phyloP scores from a whole-genome alignment of 1,140 invertebrate genomes.

The Sminthurinus signatus region DNA sequence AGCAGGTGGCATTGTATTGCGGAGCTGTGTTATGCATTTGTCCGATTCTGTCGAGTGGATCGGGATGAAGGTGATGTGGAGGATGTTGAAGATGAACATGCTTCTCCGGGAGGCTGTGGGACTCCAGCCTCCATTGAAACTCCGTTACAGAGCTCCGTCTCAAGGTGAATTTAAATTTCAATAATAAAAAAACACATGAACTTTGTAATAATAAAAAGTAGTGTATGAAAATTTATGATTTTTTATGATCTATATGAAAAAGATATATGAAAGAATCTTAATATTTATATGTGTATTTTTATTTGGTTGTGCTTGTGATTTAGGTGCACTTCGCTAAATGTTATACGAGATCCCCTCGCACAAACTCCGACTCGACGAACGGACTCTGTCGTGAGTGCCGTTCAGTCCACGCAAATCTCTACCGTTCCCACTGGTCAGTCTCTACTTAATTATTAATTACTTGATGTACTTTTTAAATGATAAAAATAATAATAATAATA shows the following conservation, averaged over 20 bases:
- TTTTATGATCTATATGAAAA: too few species aligned
- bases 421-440: conserved; percentile 1
- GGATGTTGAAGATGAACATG: conserved; percentile 41
- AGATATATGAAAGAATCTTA: too few species aligned
- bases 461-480: too few species aligned
- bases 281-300: too few species aligned
- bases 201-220: too few species aligned
- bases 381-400: conserved; percentile 24
- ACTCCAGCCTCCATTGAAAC: conserved; percentile 81
- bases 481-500: too few species aligned
- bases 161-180: too few species aligned
- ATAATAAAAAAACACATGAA: too few species aligned
- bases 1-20: conserved; percentile 31
- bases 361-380: conserved; percentile 45
- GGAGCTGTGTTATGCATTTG: conserved; percentile 22
- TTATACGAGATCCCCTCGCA: conserved; percentile 63
- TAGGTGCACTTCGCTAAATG: conserved; percentile 76
- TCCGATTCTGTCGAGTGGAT: conserved; percentile 45
- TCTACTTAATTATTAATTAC: too few species aligned
- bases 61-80: conserved; percentile 43
- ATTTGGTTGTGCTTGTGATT: too few species aligned
- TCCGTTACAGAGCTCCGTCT: conserved; percentile 67
- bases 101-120: conserved; percentile 39
- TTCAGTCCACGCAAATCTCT: background rate
- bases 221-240: too few species aligned